A percentile compares a stretch with the other conserved stretches of the same genome.
These are phyloP conservation scores for Papilio elwesi DNA, from an alignment of 2,888 invertebrate species.

Conservation along the genomic window DNA sequence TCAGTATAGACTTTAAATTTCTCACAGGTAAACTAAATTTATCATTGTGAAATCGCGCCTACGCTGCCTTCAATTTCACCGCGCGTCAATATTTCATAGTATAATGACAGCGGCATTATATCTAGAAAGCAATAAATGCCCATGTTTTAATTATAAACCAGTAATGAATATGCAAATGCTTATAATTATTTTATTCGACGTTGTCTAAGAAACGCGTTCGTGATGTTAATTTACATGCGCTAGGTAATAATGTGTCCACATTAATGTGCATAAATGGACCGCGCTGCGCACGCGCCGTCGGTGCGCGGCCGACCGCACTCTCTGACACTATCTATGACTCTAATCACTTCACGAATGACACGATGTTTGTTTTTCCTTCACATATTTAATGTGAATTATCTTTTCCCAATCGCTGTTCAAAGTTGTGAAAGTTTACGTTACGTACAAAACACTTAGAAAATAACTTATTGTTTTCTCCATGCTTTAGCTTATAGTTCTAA, in stretches of 20 bases:
- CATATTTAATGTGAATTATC: background rate
- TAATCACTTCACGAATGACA: conserved; percentile 5
- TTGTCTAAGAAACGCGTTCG: conserved; percentile 41
- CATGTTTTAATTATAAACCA: conserved; percentile 44
- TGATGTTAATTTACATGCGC: conserved; percentile 55
- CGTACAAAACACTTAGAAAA: too few relatives aligned
- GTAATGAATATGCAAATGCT: conserved; percentile 46
- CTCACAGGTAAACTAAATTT: conserved; percentile 3
- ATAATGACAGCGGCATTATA: conserved; percentile 37
- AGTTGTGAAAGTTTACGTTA: background rate
- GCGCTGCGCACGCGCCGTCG: conserved; percentile 54
- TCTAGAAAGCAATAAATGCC: conserved; percentile 41
- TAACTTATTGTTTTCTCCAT: too few relatives aligned
- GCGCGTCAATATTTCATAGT: conserved; percentile 30
- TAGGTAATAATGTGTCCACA: conserved; percentile 50
- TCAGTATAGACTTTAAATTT: conserved; percentile 5
- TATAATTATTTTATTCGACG: conserved; percentile 38
- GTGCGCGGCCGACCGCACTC: conserved; percentile 44
- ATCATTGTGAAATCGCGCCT: conserved; percentile 30
- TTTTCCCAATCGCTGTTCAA: background rate
- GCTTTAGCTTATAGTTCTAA: too few relatives aligned
- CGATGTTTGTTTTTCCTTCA: conserved; percentile 3
- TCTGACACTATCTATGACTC: conserved; percentile 47
- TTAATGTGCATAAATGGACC: conserved; percentile 53
- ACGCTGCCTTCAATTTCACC: conserved; percentile 35